These are phyloP conservation scores for Zosterops lateralis DNA, from an alignment of 2,113 vertebrate species.

Conservation along the genomic window DNA sequence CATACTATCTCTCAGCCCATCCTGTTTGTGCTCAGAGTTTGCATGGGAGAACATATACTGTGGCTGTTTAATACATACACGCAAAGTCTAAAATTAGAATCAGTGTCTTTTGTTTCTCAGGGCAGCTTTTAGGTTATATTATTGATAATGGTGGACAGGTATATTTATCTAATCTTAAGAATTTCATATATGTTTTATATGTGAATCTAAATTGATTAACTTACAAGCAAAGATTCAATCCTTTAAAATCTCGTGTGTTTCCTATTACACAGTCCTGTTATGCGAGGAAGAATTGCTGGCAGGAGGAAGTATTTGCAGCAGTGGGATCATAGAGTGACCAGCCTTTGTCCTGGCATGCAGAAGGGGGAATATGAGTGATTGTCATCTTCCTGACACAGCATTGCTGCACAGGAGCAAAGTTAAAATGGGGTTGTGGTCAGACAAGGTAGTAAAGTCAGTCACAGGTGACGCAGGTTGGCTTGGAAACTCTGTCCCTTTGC, in stretches of 20 bases:
- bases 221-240: neutral
- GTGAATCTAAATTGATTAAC: neutral
- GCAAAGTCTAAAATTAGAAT: neutral
- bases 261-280: neutral
- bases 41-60: fast-evolving
- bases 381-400: neutral
- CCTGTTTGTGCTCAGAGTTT: neutral
- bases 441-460: neutral
- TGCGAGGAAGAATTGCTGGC: neutral
- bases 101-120: neutral
- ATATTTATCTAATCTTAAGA: neutral
- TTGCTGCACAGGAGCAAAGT: neutral
- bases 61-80: neutral
- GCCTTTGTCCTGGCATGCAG: neutral
- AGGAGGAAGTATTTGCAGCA: neutral
- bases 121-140: neutral
- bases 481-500: neutral
- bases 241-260: neutral
- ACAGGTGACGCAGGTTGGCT: neutral
- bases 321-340: neutral
- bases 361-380: neutral
- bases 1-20: neutral
- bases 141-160: neutral
- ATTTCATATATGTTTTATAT: neutral
- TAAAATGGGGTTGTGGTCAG: neutral